Conservation (phyloP, 2,113 vertebrate genomes). For the Oreochromis niloticus region DNA sequence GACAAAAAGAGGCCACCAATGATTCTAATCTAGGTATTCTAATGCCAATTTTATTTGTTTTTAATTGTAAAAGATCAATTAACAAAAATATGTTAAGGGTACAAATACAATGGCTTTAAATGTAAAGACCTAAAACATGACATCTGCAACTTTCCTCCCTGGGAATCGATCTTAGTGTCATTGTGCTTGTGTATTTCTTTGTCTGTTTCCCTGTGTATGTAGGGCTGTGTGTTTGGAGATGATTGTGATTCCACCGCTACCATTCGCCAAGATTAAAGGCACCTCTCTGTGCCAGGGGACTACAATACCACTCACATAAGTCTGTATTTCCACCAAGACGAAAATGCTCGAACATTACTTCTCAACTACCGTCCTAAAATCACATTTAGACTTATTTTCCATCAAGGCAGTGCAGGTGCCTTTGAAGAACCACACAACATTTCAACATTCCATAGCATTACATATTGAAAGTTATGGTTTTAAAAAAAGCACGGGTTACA, state of each 20-base stretch:
- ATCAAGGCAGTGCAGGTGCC: not conserved
- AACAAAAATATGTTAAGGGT: not conserved
- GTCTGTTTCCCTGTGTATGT: not conserved
- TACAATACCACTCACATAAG: not conserved
- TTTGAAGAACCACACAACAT: not conserved
- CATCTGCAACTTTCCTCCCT: not conserved
- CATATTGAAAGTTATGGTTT: not conserved
- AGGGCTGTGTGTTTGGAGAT: not conserved
- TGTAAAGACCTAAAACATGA: not conserved
- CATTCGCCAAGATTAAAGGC: not conserved
- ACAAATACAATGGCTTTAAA: not conserved
- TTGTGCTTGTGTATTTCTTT: not conserved
- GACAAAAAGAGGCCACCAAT: not conserved
- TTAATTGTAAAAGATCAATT: not conserved
- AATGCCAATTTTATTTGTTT: not conserved
- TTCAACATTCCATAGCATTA: not conserved
- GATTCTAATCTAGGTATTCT: not conserved
- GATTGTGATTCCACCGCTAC: not conserved
- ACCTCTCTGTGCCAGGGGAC: not conserved
- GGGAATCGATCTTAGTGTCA: not conserved
- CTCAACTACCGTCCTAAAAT: not conserved
- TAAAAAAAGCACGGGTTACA: accelerated
- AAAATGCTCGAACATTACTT: not conserved
- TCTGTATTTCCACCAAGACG: not conserved
- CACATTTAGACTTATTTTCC: not conserved